phyloP scores from a whole-genome alignment of 2,113 vertebrate species.

The Chionodraco myersi region DNA sequence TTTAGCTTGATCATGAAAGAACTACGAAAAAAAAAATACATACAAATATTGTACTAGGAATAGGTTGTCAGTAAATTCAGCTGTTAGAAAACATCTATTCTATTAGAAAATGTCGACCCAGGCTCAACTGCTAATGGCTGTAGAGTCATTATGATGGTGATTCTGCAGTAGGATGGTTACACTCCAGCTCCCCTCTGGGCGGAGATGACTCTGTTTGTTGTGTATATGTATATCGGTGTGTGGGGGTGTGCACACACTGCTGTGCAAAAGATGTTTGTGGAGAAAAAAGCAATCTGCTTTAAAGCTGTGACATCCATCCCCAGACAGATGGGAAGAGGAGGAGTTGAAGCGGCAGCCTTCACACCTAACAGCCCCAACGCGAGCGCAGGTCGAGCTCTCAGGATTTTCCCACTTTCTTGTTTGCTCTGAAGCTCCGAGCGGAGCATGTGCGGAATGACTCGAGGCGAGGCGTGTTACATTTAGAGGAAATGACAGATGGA shows the following conservation, averaged over 20 bases:
- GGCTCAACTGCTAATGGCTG: background rate
- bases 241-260: background rate
- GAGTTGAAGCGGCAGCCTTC: conserved; percentile 10
- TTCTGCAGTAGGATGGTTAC: background rate
- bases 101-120: background rate
- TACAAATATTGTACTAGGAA: background rate
- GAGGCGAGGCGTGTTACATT: background rate
- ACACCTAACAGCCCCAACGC: conserved; percentile 7
- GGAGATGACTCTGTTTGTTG: background rate
- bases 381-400: conserved; percentile 2
- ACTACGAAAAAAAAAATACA: background rate
- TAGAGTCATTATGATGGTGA: background rate
- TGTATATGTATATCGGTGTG: background rate
- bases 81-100: background rate
- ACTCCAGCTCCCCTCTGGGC: conserved; percentile 13
- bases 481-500: conserved; percentile 24
- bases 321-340: conserved; percentile 30
- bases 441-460: conserved; percentile 4
- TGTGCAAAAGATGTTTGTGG: background rate
- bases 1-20: background rate
- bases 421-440: conserved; percentile 3
- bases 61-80: background rate
- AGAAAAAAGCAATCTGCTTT: conserved; percentile 37
- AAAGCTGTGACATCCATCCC: conserved; percentile 36
- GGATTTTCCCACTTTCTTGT: conserved; percentile 9